phyloP scores from a whole-genome alignment of 2,113 vertebrate species.

The Nothocercus nigrocapillus region DNA sequence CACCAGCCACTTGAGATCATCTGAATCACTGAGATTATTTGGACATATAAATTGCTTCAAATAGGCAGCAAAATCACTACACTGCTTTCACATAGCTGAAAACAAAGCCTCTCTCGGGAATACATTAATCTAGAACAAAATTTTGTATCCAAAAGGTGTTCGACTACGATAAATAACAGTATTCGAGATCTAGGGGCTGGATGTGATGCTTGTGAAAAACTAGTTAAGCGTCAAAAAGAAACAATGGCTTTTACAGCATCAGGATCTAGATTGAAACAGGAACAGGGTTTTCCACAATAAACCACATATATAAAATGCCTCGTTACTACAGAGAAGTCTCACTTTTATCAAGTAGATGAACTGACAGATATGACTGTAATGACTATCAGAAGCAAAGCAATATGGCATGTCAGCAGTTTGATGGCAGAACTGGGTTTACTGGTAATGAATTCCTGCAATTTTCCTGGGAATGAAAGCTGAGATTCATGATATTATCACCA shows the following conservation, averaged over 20 bases:
- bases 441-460: background rate
- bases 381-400: background rate
- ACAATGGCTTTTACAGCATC: background rate
- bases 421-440: background rate
- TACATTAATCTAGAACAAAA: background rate
- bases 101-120: background rate
- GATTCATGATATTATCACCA: background rate
- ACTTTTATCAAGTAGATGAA: background rate
- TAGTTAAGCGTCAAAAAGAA: background rate
- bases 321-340: background rate
- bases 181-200: background rate
- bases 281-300: background rate
- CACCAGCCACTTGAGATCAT: background rate
- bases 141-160: background rate
- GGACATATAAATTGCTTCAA: background rate
- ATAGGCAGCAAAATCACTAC: background rate
- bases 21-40: background rate
- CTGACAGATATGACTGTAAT: background rate
- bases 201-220: background rate
- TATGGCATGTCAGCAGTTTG: background rate
- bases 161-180: background rate
- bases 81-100: background rate
- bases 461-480: background rate
- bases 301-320: background rate
- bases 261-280: background rate